Base-by-base conservation (phyloP, 2,797 vertebrate species). In the Borostomias antarcticus region DNA sequence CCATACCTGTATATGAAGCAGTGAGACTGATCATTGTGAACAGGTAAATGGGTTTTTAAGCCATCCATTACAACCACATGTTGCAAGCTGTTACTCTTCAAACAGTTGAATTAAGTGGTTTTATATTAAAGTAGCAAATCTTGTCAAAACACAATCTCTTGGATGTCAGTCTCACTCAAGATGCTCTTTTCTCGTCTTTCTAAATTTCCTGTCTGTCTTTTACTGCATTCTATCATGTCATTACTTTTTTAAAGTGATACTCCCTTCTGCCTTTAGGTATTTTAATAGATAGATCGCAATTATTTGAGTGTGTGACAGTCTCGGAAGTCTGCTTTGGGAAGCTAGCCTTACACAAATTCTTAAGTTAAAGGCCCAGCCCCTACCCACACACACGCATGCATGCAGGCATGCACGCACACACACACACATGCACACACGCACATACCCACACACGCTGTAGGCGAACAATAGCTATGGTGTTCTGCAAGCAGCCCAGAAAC, bases 101-200 rank as follows among this genome's bases (percentile, higher is more conserved):
- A 80, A 76, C 75, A 74, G 58, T 62, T 62, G 50, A 79, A 82
- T 86, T 80, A 86, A 84, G 53, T 78, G 70, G 72, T 62, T 81
- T 82, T 79, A 86, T 88, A 89, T 88, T 88, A 87, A 91, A 86
- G 73, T 77, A 74, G 79, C 82, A 88, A 89, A 88, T 89, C 83
- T 87, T 84, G 68, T 52, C 74, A 81, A 78, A 88, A 89, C 66
- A 17, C 47, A 69, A 88, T 82, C 79, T 21, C 58, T n/a, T 15
- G 59, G 66, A 75, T 74, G 83, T 84, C 86, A 64, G 66, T 83
- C 64, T 77, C 66, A 73, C 84, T 86, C n/a, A 10, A 74, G 67
- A 75, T 57, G 29, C 21, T 61, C 56, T 70, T 60, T 53, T 67
- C 57, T 67, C 21, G 5, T 40, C 48, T 54, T 66, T 35, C 25